phyloP scores from a whole-genome alignment of 2,888 invertebrate genomes.

The Drosophila mayaguana region DNA sequence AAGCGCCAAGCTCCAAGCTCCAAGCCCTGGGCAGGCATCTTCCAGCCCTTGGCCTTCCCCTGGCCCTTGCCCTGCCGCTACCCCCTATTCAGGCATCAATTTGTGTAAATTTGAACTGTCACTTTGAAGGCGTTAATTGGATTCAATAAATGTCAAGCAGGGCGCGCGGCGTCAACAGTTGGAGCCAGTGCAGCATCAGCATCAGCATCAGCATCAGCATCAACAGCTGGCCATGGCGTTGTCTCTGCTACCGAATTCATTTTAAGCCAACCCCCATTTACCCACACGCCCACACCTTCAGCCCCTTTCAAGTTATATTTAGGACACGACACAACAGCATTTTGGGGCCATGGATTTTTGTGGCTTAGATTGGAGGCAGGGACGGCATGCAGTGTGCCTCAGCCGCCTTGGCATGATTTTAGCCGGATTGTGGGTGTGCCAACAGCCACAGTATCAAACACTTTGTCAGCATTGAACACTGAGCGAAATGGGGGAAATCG shows the following conservation, averaged over 20 bases:
- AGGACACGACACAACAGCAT: conserved; percentile 50
- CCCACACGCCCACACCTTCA: neutral
- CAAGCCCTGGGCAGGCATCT: neutral
- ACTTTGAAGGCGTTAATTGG: conserved; percentile 82
- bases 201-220: conserved; percentile 7
- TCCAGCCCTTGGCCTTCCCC: neutral
- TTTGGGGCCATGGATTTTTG: conserved; percentile 46
- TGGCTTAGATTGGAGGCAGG: conserved; percentile 45
- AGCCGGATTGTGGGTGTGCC: conserved; percentile 23
- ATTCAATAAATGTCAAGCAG: conserved; percentile 74
- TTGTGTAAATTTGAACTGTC: conserved; percentile 82
- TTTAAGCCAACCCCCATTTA: conserved; percentile 25
- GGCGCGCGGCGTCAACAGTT: conserved; percentile 33
- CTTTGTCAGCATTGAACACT: conserved; percentile 28
- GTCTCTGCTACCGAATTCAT: conserved; percentile 49
- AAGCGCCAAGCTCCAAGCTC: neutral
- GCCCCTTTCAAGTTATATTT: conserved; percentile 44
- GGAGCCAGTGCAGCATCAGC: conserved; percentile 31
- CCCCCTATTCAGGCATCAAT: conserved; percentile 56
- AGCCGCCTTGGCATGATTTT: conserved; percentile 34
- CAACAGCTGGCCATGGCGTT: conserved; percentile 19
- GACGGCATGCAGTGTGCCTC: neutral
- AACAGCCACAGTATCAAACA: conserved; percentile 12
- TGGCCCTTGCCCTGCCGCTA: neutral
- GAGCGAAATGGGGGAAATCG: conserved; percentile 9